Conservation (phyloP, 2,797 vertebrate species). For the Lophius americanus region DNA sequence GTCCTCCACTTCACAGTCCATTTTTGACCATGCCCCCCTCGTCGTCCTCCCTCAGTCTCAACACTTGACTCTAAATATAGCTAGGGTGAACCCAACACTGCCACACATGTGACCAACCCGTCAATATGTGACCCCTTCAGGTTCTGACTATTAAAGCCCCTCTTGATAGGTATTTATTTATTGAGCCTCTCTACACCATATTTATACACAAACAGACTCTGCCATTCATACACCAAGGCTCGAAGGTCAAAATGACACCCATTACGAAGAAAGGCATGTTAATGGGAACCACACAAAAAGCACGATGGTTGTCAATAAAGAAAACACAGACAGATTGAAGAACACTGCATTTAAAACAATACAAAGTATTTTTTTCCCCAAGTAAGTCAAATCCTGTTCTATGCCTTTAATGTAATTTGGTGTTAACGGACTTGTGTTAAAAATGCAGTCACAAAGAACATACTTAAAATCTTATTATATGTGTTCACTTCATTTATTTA, state of each 20-base stretch:
- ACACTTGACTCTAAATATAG: slow-evolving; percentile 69
- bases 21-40: slow-evolving; percentile 24
- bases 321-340: background rate
- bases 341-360: background rate
- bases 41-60: slow-evolving; percentile 31
- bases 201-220: slow-evolving; percentile 29
- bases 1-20: slow-evolving; percentile 21
- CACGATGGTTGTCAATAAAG: slow-evolving; percentile 8
- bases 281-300: slow-evolving; percentile 10
- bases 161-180: slow-evolving; percentile 14
- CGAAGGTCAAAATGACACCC: slow-evolving; percentile 57
- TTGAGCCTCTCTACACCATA: slow-evolving; percentile 2
- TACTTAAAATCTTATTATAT: too few relatives aligned
- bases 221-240: slow-evolving; percentile 2
- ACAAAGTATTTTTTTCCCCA: background rate
- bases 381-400: background rate
- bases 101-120: slow-evolving; percentile 61
- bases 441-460: background rate
- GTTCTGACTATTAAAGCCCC: slow-evolving; percentile 33
- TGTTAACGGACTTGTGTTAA: background rate
- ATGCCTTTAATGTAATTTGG: background rate
- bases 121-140: slow-evolving; percentile 43
- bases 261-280: slow-evolving; percentile 6
- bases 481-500: too few relatives aligned
- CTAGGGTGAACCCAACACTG: slow-evolving; percentile 74